Evolutionary conservation across 2,888 invertebrate genomes (phyloP), one percentile per base, ranked within the genome.

Genomic region (Orthosia gothica): DNA sequence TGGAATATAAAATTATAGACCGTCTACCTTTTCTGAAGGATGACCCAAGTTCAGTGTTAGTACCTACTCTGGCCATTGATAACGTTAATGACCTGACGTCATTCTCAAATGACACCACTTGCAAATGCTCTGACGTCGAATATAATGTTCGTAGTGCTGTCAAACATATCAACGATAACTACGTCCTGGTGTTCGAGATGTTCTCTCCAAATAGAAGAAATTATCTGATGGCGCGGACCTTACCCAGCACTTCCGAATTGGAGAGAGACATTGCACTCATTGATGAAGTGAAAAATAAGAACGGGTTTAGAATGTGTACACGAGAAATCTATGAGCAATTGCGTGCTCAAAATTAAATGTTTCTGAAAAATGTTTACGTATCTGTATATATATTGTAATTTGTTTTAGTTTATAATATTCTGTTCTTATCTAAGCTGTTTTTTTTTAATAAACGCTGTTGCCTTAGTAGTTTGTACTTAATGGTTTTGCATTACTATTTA

Each of bases 81-180:
- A 61, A 61, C 18, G 32, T 0, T 5, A 23, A n/a, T 55, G 23
- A 73, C 47, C 0, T 55, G 9, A 0, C 40, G 9, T n/a, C 49
- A 11, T 49, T 70, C 12, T 40, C 40, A 40, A 40, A 40, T 3
- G 54, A 72, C 18, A 61, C 72, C 23, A 72, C 72, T 23, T 61
- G 72, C 5, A 47, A 54, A 16, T 74, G 74, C 50, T 64, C 64
- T 64, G 57, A 64, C 52, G n/a, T 45, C 15, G 18, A 20, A 15
- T 45, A 49, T 20, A 40, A 32, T 50, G n/a, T 26, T 18, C 55
- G 64, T 5, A 7, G 26, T 20, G 45, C 18, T 57, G 18, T 50
- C 0, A 74, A 74, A 45, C 49, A 26, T 20, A 15, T 74, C 7
- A 74, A 74, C 7, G 50, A 74, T 15, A 74, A 74, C 12, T 74